Conservation (phyloP, 2,113 vertebrate genomes). For the Muntiacus reevesi region DNA sequence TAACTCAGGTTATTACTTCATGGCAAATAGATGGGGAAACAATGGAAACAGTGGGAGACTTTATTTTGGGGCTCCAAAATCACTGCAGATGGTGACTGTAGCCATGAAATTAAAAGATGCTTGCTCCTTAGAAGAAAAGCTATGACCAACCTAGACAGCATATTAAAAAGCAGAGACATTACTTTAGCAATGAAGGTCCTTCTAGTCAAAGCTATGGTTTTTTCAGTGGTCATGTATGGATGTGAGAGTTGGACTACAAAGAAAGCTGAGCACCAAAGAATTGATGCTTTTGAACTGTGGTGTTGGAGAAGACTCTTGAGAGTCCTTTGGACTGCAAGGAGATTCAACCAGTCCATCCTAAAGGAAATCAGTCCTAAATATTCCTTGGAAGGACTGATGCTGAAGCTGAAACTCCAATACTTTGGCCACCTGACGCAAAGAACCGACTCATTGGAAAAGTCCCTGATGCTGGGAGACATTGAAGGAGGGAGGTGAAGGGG, state of each 20-base stretch:
- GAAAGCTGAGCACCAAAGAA: not conserved
- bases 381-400: not conserved
- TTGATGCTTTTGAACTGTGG: not conserved
- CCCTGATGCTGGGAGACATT: not conserved
- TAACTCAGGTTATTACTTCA: not conserved
- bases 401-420: not conserved
- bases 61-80: not conserved
- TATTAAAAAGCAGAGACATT: not conserved
- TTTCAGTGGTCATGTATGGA: not conserved
- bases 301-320: not conserved
- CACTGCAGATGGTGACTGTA: not conserved
- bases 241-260: not conserved
- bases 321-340: not conserved
- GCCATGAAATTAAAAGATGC: not conserved
- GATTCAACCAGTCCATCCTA: not conserved
- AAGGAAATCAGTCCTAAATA: not conserved
- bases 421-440: rapidly evolving
- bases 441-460: not conserved
- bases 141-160: not conserved
- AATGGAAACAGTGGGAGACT: not conserved
- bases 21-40: not conserved
- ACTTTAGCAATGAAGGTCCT: rapidly evolving
- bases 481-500: rapidly evolving
- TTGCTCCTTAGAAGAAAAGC: not conserved
- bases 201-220: not conserved